These are phyloP conservation scores for Fundulus diaphanus DNA, from an alignment of 2,797 vertebrate genomes.

Conservation along the genomic window DNA sequence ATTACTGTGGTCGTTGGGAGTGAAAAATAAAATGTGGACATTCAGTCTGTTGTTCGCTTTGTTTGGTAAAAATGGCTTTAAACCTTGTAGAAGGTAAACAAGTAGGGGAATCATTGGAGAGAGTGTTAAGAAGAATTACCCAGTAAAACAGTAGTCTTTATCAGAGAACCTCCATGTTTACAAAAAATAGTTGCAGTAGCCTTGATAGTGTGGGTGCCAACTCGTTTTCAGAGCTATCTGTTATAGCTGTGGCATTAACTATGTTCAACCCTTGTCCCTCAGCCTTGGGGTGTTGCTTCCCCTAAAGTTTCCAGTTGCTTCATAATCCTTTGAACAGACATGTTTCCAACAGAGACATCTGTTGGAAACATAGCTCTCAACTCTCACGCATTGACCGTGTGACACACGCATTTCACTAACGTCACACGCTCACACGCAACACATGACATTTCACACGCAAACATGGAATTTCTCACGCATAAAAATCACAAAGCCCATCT, in stretches of 20 bases:
- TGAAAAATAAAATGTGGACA: no score
- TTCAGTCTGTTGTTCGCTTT: no score
- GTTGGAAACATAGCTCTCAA: not conserved
- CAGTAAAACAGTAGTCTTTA: not conserved
- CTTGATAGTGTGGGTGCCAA: not conserved
- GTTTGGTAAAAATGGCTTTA: no score
- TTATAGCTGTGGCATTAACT: not conserved
- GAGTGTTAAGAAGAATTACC: not conserved
- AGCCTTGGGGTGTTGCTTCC: not conserved
- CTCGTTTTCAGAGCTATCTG: not conserved
- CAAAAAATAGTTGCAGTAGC: not conserved
- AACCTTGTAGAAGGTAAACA: not conserved
- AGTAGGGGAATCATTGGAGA: not conserved
- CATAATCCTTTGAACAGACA: not conserved
- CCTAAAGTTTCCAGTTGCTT: not conserved
- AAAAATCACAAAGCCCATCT: no score
- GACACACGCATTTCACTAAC: no score
- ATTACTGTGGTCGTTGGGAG: no score
- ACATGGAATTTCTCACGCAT: no score
- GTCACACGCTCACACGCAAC: no score
- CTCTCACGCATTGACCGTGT: no score
- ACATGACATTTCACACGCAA: no score
- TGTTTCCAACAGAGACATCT: not conserved
- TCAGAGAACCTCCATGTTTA: not conserved
- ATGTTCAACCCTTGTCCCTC: not conserved